Percentiles rank a stretch among this genome's conserved stretches.
phyloP scores from a whole-genome alignment of 2,888 invertebrate genomes.

The Sthenelais limicola region DNA sequence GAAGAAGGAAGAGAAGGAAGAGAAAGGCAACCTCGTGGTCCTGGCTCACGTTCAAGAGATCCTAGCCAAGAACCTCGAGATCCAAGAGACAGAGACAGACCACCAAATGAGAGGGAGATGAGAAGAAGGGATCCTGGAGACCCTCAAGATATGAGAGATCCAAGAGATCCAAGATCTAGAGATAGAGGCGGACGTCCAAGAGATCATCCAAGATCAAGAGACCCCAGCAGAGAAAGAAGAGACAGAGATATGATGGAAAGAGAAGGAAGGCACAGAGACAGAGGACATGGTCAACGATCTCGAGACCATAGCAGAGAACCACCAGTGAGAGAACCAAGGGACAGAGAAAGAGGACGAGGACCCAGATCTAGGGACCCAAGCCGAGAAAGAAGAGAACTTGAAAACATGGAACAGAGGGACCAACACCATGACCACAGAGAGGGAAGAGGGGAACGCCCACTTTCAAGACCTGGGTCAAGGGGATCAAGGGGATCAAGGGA shows the following conservation, averaged over 20 bases:
- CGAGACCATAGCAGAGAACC: slow-evolving; percentile 25
- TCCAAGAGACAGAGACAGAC: neutral
- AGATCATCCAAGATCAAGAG: slow-evolving; percentile 10
- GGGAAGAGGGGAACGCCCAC: neutral
- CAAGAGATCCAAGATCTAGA: too few species aligned
- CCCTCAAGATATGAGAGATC: slow-evolving; percentile 10
- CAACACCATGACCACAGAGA: neutral
- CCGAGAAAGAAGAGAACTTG: slow-evolving; percentile 2
- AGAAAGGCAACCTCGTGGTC: neutral
- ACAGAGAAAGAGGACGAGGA: slow-evolving; percentile 8
- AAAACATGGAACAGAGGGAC: neutral
- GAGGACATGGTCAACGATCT: slow-evolving; percentile 5
- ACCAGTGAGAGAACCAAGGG: neutral
- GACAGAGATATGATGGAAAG: slow-evolving; percentile 9
- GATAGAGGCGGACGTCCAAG: neutral
- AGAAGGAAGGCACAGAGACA: slow-evolving; percentile 3
- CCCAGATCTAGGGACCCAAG: slow-evolving; percentile 6
- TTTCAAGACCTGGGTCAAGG: slow-evolving; percentile 6
- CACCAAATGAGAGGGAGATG: slow-evolving; percentile 16
- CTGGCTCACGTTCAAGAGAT: slow-evolving; percentile 35
- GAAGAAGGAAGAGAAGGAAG: neutral
- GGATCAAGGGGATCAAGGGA: slow-evolving; percentile 11
- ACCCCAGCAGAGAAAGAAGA: neutral
- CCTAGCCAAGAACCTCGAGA: slow-evolving; percentile 7
- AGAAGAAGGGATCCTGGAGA: slow-evolving; percentile 16